These are phyloP conservation scores for Babylonia areolata DNA, from an alignment of 1,140 invertebrate species.

Conservation along the genomic window DNA sequence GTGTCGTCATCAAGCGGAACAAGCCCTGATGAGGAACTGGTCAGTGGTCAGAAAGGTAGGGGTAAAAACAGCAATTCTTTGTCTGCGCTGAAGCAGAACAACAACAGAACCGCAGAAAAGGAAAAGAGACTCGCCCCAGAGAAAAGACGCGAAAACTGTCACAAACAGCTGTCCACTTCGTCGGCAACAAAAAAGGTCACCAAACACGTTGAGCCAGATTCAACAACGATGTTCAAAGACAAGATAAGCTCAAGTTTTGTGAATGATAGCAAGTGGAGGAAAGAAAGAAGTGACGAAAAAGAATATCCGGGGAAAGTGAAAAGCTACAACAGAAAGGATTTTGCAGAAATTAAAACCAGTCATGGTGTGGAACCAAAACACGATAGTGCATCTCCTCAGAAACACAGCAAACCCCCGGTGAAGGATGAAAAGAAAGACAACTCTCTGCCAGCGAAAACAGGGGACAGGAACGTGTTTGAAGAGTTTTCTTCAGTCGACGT, in stretches of 20 bases:
- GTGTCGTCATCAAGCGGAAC: background rate
- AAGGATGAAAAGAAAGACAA: background rate
- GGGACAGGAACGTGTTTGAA: constrained; percentile 5
- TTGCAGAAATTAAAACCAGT: background rate
- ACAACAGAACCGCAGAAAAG: background rate
- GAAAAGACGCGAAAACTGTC: background rate
- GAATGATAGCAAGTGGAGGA: background rate
- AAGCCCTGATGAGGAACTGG: background rate
- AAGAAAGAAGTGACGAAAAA: background rate
- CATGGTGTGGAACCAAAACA: background rate
- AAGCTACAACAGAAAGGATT: background rate
- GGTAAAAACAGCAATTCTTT: background rate
- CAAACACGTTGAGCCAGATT: background rate
- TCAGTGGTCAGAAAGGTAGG: background rate
- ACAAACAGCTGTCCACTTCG: background rate
- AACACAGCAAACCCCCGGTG: background rate
- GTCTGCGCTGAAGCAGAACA: background rate
- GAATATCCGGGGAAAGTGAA: background rate
- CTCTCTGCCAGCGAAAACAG: background rate
- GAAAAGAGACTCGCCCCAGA: background rate
- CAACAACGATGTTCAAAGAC: background rate
- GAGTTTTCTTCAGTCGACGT: background rate
- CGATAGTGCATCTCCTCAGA: background rate
- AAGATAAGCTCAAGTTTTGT: background rate
- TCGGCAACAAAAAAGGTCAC: background rate